Conservation (phyloP, 2,797 vertebrate species). For the Lacerta bilineata region DNA sequence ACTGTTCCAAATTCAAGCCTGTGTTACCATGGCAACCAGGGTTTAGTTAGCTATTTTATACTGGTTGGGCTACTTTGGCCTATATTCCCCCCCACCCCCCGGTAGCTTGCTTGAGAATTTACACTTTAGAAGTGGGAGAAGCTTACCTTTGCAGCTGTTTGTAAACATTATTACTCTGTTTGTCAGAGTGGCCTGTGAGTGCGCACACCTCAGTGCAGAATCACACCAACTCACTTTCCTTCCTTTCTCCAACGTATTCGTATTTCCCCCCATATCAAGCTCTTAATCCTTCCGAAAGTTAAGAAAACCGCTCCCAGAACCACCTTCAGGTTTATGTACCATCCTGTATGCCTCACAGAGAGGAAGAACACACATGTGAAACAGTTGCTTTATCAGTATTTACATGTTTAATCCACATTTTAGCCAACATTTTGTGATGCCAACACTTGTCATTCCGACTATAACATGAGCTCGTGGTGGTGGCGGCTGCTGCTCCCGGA, state of each 20-base stretch:
- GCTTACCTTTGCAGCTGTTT: background rate
- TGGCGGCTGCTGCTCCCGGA: background rate
- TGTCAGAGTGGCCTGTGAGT: background rate
- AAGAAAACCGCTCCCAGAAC: background rate
- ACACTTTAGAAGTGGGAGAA: background rate
- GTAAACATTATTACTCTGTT: background rate
- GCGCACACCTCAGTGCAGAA: background rate
- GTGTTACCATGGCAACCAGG: background rate
- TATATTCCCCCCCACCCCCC: background rate
- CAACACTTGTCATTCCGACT: constrained; percentile 14
- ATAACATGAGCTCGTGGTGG: background rate
- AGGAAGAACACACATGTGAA: background rate
- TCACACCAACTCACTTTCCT: background rate
- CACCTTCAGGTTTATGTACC: background rate
- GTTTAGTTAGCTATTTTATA: background rate
- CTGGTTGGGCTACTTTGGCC: background rate
- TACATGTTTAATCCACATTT: constrained; percentile 43
- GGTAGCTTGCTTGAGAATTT: background rate
- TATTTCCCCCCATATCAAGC: background rate
- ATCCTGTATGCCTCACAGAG: background rate
- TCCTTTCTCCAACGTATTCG: background rate
- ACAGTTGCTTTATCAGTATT: background rate
- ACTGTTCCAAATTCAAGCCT: background rate
- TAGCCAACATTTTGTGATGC: constrained; percentile 30
- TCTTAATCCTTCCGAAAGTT: background rate